Evolutionary conservation across 2,888 invertebrate species (phyloP).

Genomic region (Lysandra bellargus): DNA sequence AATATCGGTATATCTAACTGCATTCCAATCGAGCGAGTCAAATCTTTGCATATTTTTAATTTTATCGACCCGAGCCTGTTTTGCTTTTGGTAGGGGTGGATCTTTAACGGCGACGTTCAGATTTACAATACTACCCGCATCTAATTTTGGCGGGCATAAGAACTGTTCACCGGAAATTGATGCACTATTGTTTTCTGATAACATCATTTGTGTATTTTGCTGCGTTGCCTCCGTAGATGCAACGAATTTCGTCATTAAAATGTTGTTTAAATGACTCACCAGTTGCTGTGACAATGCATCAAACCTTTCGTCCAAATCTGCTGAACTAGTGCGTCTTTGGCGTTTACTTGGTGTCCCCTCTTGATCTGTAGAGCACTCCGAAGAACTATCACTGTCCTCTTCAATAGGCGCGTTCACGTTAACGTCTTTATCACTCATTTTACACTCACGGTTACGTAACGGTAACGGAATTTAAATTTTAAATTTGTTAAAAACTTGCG

Average conservation of each 20-base stretch:
- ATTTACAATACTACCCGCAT: neutral
- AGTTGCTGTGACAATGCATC: neutral
- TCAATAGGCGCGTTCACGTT: neutral
- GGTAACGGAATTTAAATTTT: neutral
- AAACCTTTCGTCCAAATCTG: neutral
- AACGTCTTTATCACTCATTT: conserved; percentile 4
- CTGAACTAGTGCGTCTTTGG: neutral
- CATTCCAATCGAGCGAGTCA: too few species aligned
- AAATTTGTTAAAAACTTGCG: neutral
- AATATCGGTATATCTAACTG: too few species aligned
- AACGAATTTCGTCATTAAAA: neutral
- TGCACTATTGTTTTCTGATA: neutral
- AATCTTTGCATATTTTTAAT: too few species aligned
- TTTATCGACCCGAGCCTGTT: neutral
- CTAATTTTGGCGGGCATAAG: conserved; percentile 3
- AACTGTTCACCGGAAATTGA: conserved; percentile 1
- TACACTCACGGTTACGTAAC: neutral
- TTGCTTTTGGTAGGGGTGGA: neutral
- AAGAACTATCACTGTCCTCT: neutral
- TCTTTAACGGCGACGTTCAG: neutral
- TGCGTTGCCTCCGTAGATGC: neutral
- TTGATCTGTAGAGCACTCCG: neutral
- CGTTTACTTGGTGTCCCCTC: neutral
- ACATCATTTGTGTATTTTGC: neutral
- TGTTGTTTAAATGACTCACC: neutral